These are phyloP conservation scores for Drosophila trichaetosa DNA, from an alignment of 2,888 invertebrate genomes.

Conservation along the genomic window DNA sequence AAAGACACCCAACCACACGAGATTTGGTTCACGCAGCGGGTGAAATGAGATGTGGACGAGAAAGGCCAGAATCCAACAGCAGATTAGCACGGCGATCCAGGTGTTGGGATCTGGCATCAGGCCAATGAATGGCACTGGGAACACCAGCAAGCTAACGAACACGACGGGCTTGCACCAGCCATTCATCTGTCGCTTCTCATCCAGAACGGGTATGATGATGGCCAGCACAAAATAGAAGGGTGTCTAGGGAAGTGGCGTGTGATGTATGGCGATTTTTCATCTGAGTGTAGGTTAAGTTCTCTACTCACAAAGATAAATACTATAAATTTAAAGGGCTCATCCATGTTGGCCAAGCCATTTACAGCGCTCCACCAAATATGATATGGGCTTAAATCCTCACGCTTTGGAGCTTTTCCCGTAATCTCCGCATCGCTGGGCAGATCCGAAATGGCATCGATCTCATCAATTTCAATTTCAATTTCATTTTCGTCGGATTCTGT, in stretches of 20 bases:
- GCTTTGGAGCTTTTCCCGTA: not conserved
- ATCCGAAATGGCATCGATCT: not conserved
- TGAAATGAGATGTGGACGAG: constrained; percentile 33
- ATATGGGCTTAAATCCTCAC: not conserved
- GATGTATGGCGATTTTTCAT: too few species aligned
- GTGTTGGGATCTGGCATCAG: not conserved
- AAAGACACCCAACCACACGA: constrained; percentile 3
- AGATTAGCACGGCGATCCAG: not conserved
- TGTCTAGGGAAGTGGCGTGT: constrained; percentile 16
- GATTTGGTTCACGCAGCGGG: constrained; percentile 28
- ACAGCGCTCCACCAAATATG: constrained; percentile 51
- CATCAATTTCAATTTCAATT: not conserved
- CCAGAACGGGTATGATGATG: constrained; percentile 47
- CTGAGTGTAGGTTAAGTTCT: not conserved
- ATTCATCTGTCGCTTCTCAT: constrained; percentile 3
- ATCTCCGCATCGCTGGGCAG: constrained; percentile 43
- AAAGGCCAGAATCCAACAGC: constrained; percentile 25
- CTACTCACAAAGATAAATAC: constrained; percentile 23
- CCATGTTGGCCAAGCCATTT: constrained; percentile 39
- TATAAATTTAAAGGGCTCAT: not conserved
- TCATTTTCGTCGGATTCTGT: not conserved
- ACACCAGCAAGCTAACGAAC: constrained; percentile 11
- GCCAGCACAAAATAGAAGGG: constrained; percentile 51
- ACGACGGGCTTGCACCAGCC: constrained; percentile 58
- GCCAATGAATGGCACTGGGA: constrained; percentile 33